Conservation (phyloP, 2,113 vertebrate genomes). For the Urocolius indicus region DNA sequence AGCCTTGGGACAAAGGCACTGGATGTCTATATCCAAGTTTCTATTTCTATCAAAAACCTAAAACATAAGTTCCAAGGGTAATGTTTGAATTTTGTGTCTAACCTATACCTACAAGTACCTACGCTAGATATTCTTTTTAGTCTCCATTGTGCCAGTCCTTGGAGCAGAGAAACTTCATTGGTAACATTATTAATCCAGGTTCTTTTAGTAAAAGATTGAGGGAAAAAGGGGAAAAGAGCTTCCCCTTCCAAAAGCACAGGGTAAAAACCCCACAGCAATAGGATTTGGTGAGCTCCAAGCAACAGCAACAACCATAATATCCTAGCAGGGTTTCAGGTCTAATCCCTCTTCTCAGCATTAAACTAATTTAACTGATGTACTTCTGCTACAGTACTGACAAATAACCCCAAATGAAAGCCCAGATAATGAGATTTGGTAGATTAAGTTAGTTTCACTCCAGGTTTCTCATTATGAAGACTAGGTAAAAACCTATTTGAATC, state of each 20-base stretch:
- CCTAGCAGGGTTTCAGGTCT: neutral
- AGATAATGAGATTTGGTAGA: slow-evolving; percentile 38
- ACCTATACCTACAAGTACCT: neutral
- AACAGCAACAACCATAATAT: neutral
- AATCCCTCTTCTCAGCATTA: neutral
- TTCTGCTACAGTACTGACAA: neutral
- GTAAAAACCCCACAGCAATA: neutral
- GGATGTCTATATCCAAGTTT: neutral
- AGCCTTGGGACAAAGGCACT: neutral
- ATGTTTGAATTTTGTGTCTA: neutral
- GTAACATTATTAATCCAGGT: neutral
- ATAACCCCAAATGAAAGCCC: neutral
- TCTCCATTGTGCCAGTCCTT: neutral
- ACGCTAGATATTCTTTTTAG: neutral
- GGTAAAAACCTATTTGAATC: neutral
- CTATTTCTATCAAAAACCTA: neutral
- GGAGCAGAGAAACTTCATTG: neutral
- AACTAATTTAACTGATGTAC: neutral
- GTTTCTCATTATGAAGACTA: neutral
- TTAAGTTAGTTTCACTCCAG: neutral
- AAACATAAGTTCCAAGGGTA: neutral
- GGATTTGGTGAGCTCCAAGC: neutral
- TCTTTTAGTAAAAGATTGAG: neutral
- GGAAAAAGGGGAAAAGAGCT: neutral
- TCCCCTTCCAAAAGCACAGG: neutral